A percentile compares a stretch with the other conserved stretches of the same genome.
These are phyloP conservation scores for Vollenhovia emeryi DNA, from an alignment of 1,140 invertebrate genomes.

Conservation along the genomic window DNA sequence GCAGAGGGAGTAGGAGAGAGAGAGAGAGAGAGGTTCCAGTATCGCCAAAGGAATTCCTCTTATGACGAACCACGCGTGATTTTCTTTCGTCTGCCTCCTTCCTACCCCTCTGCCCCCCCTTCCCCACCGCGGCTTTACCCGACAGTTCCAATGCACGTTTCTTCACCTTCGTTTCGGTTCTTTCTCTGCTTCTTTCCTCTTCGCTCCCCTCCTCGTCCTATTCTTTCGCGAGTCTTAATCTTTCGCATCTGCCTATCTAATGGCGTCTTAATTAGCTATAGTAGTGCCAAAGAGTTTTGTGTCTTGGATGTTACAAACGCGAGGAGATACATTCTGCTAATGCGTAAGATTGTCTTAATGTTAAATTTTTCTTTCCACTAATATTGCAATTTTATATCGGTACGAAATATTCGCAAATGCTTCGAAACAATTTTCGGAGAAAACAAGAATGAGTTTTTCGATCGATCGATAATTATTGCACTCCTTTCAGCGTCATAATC, in stretches of 20 bases:
- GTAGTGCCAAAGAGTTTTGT: slow-evolving; percentile 28
- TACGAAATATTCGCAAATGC: neutral
- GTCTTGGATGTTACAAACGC: neutral
- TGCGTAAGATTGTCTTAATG: neutral
- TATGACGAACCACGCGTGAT: slow-evolving; percentile 85
- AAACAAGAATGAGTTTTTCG: neutral
- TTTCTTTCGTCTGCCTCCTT: slow-evolving; percentile 77
- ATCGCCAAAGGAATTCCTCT: slow-evolving; percentile 83
- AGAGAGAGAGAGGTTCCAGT: slow-evolving; percentile 58
- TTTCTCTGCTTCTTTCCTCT: slow-evolving; percentile 42
- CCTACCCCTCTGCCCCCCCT: slow-evolving; percentile 31
- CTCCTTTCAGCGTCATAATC: neutral
- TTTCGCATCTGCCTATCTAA: slow-evolving; percentile 54
- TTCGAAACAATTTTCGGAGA: neutral
- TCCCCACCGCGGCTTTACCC: slow-evolving; percentile 45
- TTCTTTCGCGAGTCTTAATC: slow-evolving; percentile 58
- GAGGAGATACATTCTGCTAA: neutral
- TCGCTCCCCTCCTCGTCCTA: slow-evolving; percentile 36
- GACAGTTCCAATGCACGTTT: slow-evolving; percentile 62
- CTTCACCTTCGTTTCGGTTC: slow-evolving; percentile 56
- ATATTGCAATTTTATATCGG: neutral
- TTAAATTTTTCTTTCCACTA: neutral
- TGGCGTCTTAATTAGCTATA: slow-evolving; percentile 50
- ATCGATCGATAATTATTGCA: neutral
- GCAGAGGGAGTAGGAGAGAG: slow-evolving; percentile 23